Percentiles rank a stretch among this genome's conserved stretches.
Conservation (phyloP, 2,888 invertebrate genomes). For the Cephus sareptanus region DNA sequence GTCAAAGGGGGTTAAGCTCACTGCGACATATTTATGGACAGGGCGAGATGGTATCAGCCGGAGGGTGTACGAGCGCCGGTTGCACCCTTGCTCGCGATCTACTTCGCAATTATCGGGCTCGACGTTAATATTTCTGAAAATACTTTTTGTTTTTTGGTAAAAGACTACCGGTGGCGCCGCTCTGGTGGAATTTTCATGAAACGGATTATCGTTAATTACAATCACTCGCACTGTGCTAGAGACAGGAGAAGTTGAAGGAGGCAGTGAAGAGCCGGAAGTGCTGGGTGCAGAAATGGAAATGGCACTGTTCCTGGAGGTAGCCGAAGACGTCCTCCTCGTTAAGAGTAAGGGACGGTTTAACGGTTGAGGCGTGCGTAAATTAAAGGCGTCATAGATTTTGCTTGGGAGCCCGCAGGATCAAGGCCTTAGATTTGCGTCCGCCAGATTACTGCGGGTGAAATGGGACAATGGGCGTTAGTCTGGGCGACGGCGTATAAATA, state of each 20-base stretch:
- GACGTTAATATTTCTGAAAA: constrained; percentile 63
- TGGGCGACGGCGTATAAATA: constrained; percentile 63
- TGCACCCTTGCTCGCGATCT: constrained; percentile 57
- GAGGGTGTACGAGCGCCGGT: constrained; percentile 33
- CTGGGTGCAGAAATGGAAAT: neutral
- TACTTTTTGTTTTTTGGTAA: neutral
- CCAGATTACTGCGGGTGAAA: constrained; percentile 65
- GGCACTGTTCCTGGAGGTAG: neutral
- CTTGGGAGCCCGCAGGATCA: constrained; percentile 66
- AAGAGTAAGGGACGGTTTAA: constrained; percentile 4
- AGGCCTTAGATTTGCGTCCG: constrained; percentile 66
- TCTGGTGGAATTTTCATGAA: neutral
- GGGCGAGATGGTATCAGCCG: constrained; percentile 64
- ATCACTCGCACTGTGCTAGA: neutral
- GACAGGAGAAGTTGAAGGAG: neutral
- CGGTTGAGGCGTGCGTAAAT: constrained; percentile 52
- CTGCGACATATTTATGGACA: constrained; percentile 67
- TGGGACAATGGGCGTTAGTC: constrained; percentile 66
- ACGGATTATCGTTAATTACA: neutral
- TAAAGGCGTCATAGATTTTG: constrained; percentile 66
- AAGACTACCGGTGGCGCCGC: neutral
- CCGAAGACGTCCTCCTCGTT: neutral
- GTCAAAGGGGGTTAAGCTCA: constrained; percentile 65
- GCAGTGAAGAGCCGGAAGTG: neutral
- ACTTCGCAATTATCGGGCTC: constrained; percentile 65